Evolutionary conservation across 2,113 vertebrate species (phyloP).

Genomic region (Mastomys natalensis): DNA sequence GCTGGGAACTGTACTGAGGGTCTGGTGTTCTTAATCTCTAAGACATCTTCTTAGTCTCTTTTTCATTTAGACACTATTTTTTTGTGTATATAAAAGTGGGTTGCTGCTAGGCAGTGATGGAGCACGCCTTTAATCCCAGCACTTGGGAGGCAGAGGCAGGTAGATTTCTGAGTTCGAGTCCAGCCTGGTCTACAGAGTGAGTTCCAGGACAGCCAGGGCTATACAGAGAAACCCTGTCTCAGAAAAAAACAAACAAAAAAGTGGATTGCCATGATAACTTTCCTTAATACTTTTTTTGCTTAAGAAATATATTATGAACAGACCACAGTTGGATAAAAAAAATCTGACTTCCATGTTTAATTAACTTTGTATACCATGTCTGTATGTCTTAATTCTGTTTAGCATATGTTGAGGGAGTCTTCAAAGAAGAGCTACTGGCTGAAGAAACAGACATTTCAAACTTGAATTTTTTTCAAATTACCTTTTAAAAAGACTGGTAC

Average conservation of each 20-base stretch:
- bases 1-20: neutral
- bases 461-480: neutral
- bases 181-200: too few species aligned
- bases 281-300: neutral
- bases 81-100: neutral
- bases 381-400: neutral
- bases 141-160: too few species aligned
- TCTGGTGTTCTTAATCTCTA: neutral
- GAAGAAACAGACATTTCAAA: slow-evolving; percentile 8
- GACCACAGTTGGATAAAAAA: slow-evolving; percentile 7
- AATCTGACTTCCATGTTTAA: neutral
- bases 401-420: neutral
- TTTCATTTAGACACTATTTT: neutral
- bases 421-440: neutral
- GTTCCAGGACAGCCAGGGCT: too few species aligned
- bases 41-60: neutral
- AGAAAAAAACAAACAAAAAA: too few species aligned
- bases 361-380: neutral
- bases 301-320: neutral
- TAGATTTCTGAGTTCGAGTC: too few species aligned
- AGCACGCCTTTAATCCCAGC: too few species aligned
- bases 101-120: too few species aligned
- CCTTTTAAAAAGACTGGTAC: neutral
- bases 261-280: neutral
- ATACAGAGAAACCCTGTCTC: too few species aligned